Evolutionary conservation across 2,113 vertebrate species (phyloP).

Genomic region (Antennarius striatus): DNA sequence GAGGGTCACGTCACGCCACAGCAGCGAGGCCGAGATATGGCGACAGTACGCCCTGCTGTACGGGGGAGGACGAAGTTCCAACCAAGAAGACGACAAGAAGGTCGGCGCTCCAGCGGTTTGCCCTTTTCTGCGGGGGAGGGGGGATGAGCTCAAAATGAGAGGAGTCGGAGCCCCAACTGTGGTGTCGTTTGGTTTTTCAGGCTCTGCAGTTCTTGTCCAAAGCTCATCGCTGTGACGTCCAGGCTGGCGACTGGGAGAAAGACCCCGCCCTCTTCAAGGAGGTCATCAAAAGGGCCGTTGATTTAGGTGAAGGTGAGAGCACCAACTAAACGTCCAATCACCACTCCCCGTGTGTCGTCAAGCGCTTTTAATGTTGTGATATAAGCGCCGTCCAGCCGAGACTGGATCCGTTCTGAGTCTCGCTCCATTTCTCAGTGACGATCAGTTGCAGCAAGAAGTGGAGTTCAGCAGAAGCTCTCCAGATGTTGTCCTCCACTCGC

Average conservation of each 20-base stretch:
- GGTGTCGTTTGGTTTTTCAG: constrained; percentile 67
- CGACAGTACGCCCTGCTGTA: constrained; percentile 86
- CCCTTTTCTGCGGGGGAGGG: no score
- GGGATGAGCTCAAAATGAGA: no score
- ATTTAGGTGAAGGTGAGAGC: constrained; percentile 85
- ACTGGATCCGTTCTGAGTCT: not conserved
- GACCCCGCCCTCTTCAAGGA: constrained; percentile 85
- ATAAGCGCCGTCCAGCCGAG: no score
- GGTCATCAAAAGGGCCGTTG: constrained; percentile 82
- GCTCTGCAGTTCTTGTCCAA: constrained; percentile 90
- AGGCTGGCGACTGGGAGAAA: constrained; percentile 88
- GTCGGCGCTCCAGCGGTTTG: constrained; percentile 58
- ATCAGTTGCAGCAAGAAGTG: constrained; percentile 86
- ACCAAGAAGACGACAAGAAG: constrained; percentile 87
- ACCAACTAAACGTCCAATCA: not conserved
- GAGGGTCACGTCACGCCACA: constrained; percentile 87
- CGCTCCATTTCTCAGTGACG: constrained; percentile 78
- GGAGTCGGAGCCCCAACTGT: no score
- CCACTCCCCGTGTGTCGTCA: no score
- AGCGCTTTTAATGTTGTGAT: no score
- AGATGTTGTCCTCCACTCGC: constrained; percentile 89
- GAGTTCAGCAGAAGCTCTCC: constrained; percentile 85
- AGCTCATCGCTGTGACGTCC: constrained; percentile 90
- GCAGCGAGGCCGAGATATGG: constrained; percentile 87
- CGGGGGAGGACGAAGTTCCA: constrained; percentile 81